Conservation (phyloP, 1,140 invertebrate genomes). For the Spodoptera litura region DNA sequence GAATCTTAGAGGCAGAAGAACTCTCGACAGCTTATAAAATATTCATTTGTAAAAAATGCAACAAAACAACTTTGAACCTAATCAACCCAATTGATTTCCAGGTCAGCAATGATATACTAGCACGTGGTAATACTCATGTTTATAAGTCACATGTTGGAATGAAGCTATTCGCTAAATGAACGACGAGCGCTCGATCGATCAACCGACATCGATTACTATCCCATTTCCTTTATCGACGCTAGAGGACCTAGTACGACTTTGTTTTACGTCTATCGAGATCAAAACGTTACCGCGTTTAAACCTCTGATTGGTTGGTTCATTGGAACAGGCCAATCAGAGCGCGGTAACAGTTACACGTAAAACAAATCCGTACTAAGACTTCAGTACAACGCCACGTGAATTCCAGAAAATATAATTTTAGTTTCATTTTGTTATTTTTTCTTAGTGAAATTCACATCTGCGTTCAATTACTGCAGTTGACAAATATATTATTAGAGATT, state of each 20-base stretch:
- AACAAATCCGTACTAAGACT: no score
- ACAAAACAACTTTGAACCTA: neutral
- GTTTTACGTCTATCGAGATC: no score
- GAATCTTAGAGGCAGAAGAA: no score
- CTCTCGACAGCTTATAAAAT: no score
- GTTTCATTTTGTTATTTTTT: neutral
- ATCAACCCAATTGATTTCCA: neutral
- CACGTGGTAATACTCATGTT: neutral
- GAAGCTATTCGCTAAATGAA: neutral
- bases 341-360: no score
- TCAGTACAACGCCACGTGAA: neutral
- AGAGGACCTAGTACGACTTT: no score
- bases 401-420: neutral
- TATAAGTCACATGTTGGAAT: slow-evolving; percentile 7
- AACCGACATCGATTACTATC: neutral
- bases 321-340: no score
- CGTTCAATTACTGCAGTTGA: no score
- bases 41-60: neutral
- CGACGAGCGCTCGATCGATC: neutral
- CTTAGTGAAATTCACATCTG: neutral
- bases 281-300: no score
- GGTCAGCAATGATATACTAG: neutral
- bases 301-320: no score
- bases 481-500: no score
- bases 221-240: neutral